Conservation (phyloP, 2,113 vertebrate species). For the Hystrix cristata region DNA sequence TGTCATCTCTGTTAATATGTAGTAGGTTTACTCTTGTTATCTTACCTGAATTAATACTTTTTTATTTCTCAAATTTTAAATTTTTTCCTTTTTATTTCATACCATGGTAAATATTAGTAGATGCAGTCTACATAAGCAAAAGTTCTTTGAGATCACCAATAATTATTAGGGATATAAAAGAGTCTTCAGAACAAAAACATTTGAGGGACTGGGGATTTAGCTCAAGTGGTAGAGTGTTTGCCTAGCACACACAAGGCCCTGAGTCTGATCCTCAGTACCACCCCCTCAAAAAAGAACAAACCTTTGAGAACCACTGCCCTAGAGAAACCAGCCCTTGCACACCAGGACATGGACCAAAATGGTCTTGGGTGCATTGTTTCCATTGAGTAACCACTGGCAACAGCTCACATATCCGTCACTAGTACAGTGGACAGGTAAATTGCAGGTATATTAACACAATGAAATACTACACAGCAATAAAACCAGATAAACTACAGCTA, state of each 20-base stretch:
- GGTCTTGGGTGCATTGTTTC: background rate
- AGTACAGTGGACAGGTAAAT: background rate
- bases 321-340: background rate
- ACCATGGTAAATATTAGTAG: background rate
- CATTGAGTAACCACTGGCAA: background rate
- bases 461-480: background rate
- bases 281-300: background rate
- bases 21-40: background rate
- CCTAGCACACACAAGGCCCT: too few species aligned
- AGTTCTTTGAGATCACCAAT: background rate
- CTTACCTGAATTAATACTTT: background rate
- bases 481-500: background rate
- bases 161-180: background rate
- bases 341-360: background rate
- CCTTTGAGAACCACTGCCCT: background rate
- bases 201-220: too few species aligned
- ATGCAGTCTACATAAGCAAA: background rate
- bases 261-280: too few species aligned
- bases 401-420: background rate
- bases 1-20: background rate
- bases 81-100: background rate
- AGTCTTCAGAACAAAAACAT: background rate
- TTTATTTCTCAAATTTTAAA: background rate
- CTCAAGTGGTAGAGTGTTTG: too few species aligned
- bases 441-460: background rate